Conservation (phyloP, 2,888 invertebrate genomes). For the Nudaria mundana region DNA sequence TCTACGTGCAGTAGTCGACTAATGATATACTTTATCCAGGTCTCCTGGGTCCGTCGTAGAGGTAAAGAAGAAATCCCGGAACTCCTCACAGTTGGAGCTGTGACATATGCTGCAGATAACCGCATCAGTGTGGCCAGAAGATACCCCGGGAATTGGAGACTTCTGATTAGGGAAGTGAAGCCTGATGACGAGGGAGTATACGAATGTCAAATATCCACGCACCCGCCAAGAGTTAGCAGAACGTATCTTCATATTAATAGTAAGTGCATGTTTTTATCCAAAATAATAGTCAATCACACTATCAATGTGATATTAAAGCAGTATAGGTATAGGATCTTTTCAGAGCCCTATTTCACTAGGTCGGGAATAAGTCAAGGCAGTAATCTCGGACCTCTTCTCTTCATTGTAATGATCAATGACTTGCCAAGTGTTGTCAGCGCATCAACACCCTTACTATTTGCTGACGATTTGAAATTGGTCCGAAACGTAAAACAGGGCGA, state of each 20-base stretch:
- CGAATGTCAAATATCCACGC: slow-evolving; percentile 87
- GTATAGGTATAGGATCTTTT: too few relatives aligned
- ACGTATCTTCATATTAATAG: slow-evolving; percentile 85
- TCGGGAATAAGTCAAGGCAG: too few relatives aligned
- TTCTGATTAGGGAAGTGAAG: slow-evolving; percentile 84
- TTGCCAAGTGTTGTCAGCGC: too few relatives aligned
- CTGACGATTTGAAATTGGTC: too few relatives aligned
- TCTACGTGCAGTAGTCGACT: too few relatives aligned
- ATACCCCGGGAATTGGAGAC: slow-evolving; percentile 83
- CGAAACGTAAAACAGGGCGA: too few relatives aligned
- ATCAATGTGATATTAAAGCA: too few relatives aligned
- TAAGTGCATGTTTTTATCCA: slow-evolving; percentile 46
- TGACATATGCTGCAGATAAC: slow-evolving; percentile 86
- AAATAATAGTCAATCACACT: too few relatives aligned
- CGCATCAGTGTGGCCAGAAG: slow-evolving; percentile 83
- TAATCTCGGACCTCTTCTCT: too few relatives aligned
- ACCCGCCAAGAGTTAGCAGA: slow-evolving; percentile 85
- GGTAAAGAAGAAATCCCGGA: slow-evolving; percentile 82
- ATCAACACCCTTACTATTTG: too few relatives aligned
- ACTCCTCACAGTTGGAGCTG: slow-evolving; percentile 84
- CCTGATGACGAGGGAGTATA: slow-evolving; percentile 85
- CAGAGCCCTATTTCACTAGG: too few relatives aligned
- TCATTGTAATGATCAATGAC: too few relatives aligned
- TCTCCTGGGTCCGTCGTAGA: slow-evolving; percentile 87
- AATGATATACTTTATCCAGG: slow-evolving; percentile 53